Conservation (phyloP, 2,888 invertebrate genomes). For the Epicampocera succincta region DNA sequence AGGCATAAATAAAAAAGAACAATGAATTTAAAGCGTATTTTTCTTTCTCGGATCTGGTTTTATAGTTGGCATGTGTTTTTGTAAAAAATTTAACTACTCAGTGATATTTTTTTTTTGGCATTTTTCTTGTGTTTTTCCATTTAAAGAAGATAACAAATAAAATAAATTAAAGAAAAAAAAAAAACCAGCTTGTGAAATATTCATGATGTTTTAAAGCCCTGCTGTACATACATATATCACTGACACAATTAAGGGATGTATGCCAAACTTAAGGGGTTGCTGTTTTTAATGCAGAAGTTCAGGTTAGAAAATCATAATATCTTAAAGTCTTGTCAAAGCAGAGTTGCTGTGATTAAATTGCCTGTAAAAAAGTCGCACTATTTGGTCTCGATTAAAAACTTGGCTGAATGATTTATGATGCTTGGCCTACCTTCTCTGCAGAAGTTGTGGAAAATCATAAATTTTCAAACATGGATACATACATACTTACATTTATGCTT, state of each 20-base stretch:
- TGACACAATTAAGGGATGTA: slow-evolving; percentile 28
- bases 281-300: background rate
- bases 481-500: too few species aligned
- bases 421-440: too few species aligned
- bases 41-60: background rate
- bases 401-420: too few species aligned
- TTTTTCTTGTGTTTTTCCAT: slow-evolving; percentile 10
- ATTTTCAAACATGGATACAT: too few species aligned
- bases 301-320: too few species aligned
- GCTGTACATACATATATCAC: slow-evolving; percentile 41
- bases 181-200: slow-evolving; percentile 25
- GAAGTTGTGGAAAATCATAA: too few species aligned
- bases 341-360: too few species aligned
- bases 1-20: slow-evolving; percentile 55
- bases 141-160: background rate
- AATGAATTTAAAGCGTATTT: slow-evolving; percentile 44
- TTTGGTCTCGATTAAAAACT: too few species aligned
- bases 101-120: slow-evolving; percentile 28
- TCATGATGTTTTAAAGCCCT: slow-evolving; percentile 44
- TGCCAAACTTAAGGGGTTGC: background rate
- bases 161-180: background rate
- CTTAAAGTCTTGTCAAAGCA: too few species aligned
- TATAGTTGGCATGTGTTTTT: background rate
- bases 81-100: slow-evolving; percentile 27
- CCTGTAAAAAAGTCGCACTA: too few species aligned